Conservation (phyloP, 2,797 vertebrate species). For the Pantherophis vulpinus region DNA sequence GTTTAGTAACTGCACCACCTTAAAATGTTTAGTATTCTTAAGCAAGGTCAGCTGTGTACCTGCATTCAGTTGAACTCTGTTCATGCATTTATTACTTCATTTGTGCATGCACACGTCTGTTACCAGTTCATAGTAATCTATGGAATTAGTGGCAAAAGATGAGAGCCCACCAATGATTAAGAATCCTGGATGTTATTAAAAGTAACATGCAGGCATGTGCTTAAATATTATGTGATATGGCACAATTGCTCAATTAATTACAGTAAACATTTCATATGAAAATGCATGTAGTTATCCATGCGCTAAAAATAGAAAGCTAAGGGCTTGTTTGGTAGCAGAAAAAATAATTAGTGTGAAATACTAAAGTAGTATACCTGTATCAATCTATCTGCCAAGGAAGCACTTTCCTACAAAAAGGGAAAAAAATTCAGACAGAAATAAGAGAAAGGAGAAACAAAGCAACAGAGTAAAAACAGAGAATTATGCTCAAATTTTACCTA, state of each 20-base stretch:
- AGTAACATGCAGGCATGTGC: slow-evolving; percentile 62
- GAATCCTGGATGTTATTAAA: slow-evolving; percentile 66
- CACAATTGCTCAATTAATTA: slow-evolving; percentile 1
- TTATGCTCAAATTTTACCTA: slow-evolving; percentile 78
- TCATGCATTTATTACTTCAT: slow-evolving; percentile 74
- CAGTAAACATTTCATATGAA: slow-evolving; percentile 4
- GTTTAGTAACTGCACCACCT: slow-evolving; percentile 57
- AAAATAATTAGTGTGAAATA: slow-evolving; percentile 64
- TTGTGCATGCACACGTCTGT: slow-evolving; percentile 71
- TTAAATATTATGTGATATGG: slow-evolving; percentile 48
- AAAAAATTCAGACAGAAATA: slow-evolving; percentile 88
- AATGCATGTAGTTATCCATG: slow-evolving; percentile 75
- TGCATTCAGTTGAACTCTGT: slow-evolving; percentile 62
- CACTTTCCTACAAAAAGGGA: slow-evolving; percentile 99
- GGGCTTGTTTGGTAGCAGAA: slow-evolving; percentile 26
- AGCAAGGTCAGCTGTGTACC: slow-evolving; percentile 59
- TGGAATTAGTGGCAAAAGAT: slow-evolving; percentile 65
- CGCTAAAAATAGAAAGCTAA: slow-evolving; percentile 60
- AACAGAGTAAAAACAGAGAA: slow-evolving; percentile 75
- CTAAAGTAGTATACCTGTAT: slow-evolving; percentile 93
- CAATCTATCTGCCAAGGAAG: slow-evolving; percentile 99
- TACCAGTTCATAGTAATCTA: slow-evolving; percentile 48
- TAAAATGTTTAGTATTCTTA: slow-evolving; percentile 48
- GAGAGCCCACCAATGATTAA: slow-evolving; percentile 51
- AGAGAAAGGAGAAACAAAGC: slow-evolving; percentile 78